These are phyloP conservation scores for Helogale parvula DNA, from an alignment of 2,113 vertebrate genomes.

Conservation along the genomic window DNA sequence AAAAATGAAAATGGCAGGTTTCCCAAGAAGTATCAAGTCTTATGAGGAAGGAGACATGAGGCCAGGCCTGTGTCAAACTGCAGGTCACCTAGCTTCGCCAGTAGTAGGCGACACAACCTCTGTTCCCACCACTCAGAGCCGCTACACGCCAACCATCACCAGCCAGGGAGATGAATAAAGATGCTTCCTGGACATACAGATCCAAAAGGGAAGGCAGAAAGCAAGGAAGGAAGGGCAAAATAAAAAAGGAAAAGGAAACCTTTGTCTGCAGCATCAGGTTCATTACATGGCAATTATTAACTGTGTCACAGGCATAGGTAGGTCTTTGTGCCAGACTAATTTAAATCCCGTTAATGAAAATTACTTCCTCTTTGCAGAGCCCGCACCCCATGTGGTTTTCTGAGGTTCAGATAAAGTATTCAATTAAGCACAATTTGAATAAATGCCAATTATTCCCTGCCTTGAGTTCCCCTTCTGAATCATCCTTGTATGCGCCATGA, in stretches of 20 bases:
- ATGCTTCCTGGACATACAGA: constrained; percentile 71
- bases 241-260: constrained; percentile 72
- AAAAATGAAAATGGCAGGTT: background rate
- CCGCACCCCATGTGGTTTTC: constrained; percentile 85
- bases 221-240: background rate
- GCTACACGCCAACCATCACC: constrained; percentile 32
- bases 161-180: constrained; percentile 70
- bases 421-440: constrained; percentile 87
- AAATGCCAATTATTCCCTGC: constrained; percentile 83
- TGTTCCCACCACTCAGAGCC: constrained; percentile 41
- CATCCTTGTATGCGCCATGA: background rate
- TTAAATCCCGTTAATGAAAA: constrained; percentile 89
- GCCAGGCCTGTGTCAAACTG: constrained; percentile 38
- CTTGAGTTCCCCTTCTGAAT: constrained; percentile 82
- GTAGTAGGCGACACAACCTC: background rate
- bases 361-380: constrained; percentile 86
- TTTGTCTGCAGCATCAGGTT: constrained; percentile 77
- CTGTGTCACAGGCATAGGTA: constrained; percentile 81
- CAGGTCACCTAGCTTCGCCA: constrained; percentile 9
- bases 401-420: constrained; percentile 85
- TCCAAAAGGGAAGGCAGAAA: background rate
- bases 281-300: constrained; percentile 84
- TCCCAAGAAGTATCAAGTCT: background rate
- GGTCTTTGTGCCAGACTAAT: constrained; percentile 86
- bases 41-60: background rate